These are phyloP conservation scores for Nephotettix cincticeps DNA, from an alignment of 1,140 invertebrate species.

Conservation along the genomic window DNA sequence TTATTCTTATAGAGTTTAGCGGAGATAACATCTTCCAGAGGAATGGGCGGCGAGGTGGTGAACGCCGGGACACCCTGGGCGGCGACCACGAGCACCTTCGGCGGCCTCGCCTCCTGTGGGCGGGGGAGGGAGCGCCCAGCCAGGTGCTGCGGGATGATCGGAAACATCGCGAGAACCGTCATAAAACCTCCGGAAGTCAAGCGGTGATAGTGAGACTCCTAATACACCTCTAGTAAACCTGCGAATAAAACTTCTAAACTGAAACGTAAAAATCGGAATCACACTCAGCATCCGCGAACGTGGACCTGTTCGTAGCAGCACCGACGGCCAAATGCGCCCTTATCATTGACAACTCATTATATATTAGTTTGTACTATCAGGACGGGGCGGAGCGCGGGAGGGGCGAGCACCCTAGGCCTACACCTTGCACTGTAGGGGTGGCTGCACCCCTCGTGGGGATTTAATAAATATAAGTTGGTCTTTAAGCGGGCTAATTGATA, in stretches of 20 bases:
- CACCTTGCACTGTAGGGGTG: not conserved
- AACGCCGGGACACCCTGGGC: not conserved
- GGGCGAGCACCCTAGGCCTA: not conserved
- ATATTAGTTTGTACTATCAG: constrained; percentile 36
- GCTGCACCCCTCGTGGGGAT: not conserved
- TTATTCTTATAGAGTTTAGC: not conserved
- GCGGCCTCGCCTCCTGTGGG: not conserved
- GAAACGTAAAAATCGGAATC: not conserved
- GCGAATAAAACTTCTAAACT: not conserved
- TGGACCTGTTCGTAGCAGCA: not conserved
- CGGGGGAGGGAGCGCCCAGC: not conserved
- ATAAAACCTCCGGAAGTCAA: not conserved
- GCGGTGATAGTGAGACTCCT: too few species aligned
- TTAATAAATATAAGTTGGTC: constrained; percentile 23
- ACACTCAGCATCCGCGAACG: constrained; percentile 6
- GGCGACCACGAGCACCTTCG: not conserved
- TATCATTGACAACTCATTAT: constrained; percentile 38
- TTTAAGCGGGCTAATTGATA: constrained; percentile 21
- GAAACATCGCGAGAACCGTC: not conserved
- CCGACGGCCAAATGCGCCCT: constrained; percentile 18
- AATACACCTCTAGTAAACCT: too few species aligned
- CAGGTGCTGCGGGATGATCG: constrained; percentile 11
- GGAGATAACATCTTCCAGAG: not conserved
- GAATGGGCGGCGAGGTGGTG: not conserved
- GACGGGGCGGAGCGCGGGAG: too few species aligned